phyloP scores from a whole-genome alignment of 2,797 vertebrate species.

The Siniperca scherzeri region DNA sequence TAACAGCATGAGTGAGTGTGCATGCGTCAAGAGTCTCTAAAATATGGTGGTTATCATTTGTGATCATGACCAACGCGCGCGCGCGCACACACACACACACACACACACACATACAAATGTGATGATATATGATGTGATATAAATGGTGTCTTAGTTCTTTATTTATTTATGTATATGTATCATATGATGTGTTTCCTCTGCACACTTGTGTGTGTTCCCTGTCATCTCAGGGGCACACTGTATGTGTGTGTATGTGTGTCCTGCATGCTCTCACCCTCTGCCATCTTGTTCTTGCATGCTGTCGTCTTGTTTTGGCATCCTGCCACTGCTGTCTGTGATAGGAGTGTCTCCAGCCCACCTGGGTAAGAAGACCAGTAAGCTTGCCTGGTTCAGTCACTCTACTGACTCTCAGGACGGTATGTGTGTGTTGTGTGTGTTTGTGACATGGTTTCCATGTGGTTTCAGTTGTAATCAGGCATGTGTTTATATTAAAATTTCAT shows the following conservation, averaged over 20 bases:
- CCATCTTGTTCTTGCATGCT: slow-evolving; percentile 59
- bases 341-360: slow-evolving; percentile 83
- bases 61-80: neutral
- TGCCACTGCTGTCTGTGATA: slow-evolving; percentile 51
- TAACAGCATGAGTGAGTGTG: neutral
- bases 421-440: slow-evolving; percentile 23
- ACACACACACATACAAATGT: neutral
- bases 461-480: neutral
- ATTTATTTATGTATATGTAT: slow-evolving; percentile 20
- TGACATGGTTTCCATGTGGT: slow-evolving; percentile 26
- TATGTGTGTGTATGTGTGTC: slow-evolving; percentile 28
- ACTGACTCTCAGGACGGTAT: slow-evolving; percentile 87
- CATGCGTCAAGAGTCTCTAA: neutral
- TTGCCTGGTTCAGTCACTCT: slow-evolving; percentile 90
- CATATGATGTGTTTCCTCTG: slow-evolving; percentile 14
- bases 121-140: neutral
- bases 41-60: neutral
- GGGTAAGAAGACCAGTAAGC: slow-evolving; percentile 89
- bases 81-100: neutral
- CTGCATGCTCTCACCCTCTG: slow-evolving; percentile 48
- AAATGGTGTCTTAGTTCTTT: slow-evolving; percentile 3
- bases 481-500: neutral
- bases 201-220: slow-evolving; percentile 31
- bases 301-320: slow-evolving; percentile 50
- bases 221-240: slow-evolving; percentile 28